These are phyloP conservation scores for Uropsilus gracilis DNA, from an alignment of 2,113 vertebrate genomes.

Conservation along the genomic window DNA sequence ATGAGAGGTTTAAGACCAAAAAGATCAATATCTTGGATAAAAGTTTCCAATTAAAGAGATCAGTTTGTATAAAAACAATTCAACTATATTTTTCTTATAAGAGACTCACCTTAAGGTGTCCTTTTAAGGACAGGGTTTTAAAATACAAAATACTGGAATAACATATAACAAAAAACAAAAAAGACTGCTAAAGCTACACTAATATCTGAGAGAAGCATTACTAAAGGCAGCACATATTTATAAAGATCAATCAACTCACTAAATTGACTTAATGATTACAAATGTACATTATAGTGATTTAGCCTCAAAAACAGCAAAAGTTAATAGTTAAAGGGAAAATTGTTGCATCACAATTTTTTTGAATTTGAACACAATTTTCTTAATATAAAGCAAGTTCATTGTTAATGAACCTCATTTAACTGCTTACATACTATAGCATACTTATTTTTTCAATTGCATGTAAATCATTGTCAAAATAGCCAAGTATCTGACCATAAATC, in stretches of 20 bases:
- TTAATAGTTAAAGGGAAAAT: slow-evolving; percentile 17
- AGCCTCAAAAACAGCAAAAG: slow-evolving; percentile 14
- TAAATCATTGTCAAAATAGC: slow-evolving; percentile 49
- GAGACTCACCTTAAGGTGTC: too few relatives aligned
- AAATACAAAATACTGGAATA: slow-evolving; percentile 7
- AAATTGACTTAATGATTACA: slow-evolving; percentile 16
- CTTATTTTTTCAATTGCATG: slow-evolving; percentile 10
- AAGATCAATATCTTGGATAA: neutral
- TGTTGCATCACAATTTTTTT: neutral
- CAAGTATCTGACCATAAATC: slow-evolving; percentile 28
- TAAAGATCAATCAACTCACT: neutral
- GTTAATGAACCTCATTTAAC: slow-evolving; percentile 36
- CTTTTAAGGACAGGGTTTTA: too few relatives aligned
- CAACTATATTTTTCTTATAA: too few relatives aligned
- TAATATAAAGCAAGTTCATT: too few relatives aligned
- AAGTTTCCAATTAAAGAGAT: neutral
- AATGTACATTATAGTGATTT: neutral
- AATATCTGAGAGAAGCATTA: neutral
- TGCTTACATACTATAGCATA: neutral
- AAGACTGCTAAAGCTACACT: neutral
- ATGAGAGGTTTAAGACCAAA: slow-evolving; percentile 16
- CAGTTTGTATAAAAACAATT: too few relatives aligned
- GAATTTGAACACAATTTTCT: slow-evolving; percentile 17
- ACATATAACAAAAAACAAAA: neutral
- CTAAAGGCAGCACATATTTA: neutral